Evolutionary conservation across 2,888 invertebrate genomes (phyloP).

Genomic region (Rhodophaea formosa): DNA sequence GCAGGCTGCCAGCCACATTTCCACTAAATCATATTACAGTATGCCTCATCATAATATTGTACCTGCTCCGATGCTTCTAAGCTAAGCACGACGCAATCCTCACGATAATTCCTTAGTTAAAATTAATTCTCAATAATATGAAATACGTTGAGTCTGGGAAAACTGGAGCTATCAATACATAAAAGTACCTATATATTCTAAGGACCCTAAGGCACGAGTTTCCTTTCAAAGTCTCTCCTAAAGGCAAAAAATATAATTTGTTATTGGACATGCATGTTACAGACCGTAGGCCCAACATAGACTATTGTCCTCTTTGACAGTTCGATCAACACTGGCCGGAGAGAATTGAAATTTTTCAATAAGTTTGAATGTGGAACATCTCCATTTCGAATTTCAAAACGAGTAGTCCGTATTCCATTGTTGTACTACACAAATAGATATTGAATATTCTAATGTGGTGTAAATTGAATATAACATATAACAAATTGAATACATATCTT

Average conservation of each 20-base stretch:
- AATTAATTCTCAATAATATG: too few species aligned
- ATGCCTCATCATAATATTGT: too few species aligned
- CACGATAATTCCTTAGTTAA: too few species aligned
- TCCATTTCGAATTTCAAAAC: conserved; percentile 46
- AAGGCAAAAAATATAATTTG: conserved; percentile 48
- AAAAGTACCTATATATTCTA: neutral
- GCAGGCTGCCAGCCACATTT: too few species aligned
- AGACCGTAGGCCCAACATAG: conserved; percentile 43
- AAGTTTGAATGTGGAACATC: conserved; percentile 57
- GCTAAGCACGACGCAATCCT: too few species aligned
- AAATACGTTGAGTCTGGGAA: too few species aligned
- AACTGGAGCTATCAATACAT: neutral
- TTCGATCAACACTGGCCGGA: conserved; percentile 54
- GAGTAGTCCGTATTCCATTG: conserved; percentile 23
- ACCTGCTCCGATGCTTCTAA: too few species aligned
- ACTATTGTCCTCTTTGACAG: conserved; percentile 62
- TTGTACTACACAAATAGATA: conserved; percentile 17
- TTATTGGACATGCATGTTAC: conserved; percentile 60
- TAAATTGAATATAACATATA: neutral
- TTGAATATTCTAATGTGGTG: neutral
- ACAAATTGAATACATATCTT: neutral
- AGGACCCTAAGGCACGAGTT: neutral
- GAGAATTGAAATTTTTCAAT: conserved; percentile 37
- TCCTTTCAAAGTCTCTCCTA: conserved; percentile 6
- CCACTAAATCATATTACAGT: too few species aligned